Evolutionary conservation across 2,113 vertebrate species (phyloP), one percentile per base, ranked within the genome.

Genomic region (Australoheros scitulus): DNA sequence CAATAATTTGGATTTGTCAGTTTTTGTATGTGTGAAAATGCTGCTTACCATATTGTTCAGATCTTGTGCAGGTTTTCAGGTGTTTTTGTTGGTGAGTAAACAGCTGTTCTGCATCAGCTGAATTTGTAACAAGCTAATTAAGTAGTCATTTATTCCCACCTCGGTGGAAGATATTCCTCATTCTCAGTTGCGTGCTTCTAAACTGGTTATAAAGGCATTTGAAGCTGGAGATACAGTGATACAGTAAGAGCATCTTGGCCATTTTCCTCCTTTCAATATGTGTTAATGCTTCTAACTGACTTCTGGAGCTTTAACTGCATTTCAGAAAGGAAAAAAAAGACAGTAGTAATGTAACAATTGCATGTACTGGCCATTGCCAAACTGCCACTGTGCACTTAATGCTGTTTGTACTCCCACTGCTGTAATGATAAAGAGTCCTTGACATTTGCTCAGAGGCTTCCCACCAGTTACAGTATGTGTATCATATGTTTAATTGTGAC

Each of bases 401-500:
- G 36, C 38, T 77, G 55, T 81, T 57, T 34, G 38, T 26, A 83
- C 77, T 82, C 76, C 83, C 81, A 83, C 84, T 18, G 65, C 74
- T 87, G 77, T 70, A 80, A 70, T 75, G 57, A 70, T 80, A 68
- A 64, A 81, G 43, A 82, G 84, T 84, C 86, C 75, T 86, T 85
- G 89, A 91, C 90, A 83, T 59, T 9, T 79, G 80, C 61, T 79
- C 2, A 2, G 61, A 85, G 77, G 80, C 76, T 79, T 76, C 80
- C 84, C 63, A 80, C 75, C 68, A 85, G 75, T 88, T 82, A 76
- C 29, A 29, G 29, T 68, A 74, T 34, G 34, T 34, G 52, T 57
- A 86, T 29, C 58, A 63, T 61, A 61, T 82, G 76, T 88, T 90
- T 90, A 68, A 82, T 59, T 82, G 70, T 88, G 92, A 87, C 89